Evolutionary conservation across 2,113 vertebrate species (phyloP).

Genomic region (Danio rerio): GRCz12tu NC_133186.1:19528001-19528500

Average conservation of each 20-base stretch:
- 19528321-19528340: constrained; percentile 75
- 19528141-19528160: background rate
- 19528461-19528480: constrained; percentile 41
- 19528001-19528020: no score
- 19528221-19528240: constrained; percentile 48
- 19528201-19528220: constrained; percentile 12
- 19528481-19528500: background rate
- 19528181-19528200: background rate
- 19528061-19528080: no score
- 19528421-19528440: constrained; percentile 46
- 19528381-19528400: constrained; percentile 56
- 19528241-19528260: constrained; percentile 74
- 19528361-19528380: constrained; percentile 67
- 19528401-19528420: constrained; percentile 49
- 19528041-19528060: no score
- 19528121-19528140: background rate
- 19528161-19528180: background rate
- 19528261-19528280: constrained; percentile 77
- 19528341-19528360: constrained; percentile 72
- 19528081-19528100: no score
- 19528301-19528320: constrained; percentile 74
- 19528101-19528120: no score
- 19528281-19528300: constrained; percentile 79
- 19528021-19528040: no score
- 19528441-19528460: constrained; percentile 23